Conservation (phyloP, 2,113 vertebrate species). For the Rhinoderma darwinii region DNA sequence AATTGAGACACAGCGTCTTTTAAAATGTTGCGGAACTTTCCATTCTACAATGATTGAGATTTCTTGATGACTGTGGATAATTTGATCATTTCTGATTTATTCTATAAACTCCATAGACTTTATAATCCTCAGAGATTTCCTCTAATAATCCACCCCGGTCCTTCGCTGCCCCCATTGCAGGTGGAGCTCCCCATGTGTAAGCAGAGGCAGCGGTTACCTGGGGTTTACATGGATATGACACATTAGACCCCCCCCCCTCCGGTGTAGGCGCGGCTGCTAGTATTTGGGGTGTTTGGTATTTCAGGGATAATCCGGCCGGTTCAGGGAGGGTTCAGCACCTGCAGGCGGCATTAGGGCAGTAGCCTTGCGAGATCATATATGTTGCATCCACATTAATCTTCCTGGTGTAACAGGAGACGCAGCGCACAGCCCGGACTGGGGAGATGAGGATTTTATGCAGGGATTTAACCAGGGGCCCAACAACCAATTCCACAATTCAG, state of each 20-base stretch:
- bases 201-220: not conserved
- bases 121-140: not conserved
- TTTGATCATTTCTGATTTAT: too few species aligned
- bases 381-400: conserved; percentile 6
- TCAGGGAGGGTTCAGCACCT: conserved; percentile 18
- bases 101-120: not conserved
- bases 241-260: not conserved
- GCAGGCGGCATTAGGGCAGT: not conserved
- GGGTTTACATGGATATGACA: not conserved
- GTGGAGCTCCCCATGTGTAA: not conserved
- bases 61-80: too few species aligned
- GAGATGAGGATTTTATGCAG: not conserved
- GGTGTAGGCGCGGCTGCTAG: not conserved
- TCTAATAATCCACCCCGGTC: not conserved
- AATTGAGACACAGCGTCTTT: too few species aligned
- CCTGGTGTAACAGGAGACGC: conserved; percentile 12
- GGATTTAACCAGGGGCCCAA: not conserved
- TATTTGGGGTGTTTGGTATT: not conserved
- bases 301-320: not conserved
- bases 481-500: not conserved
- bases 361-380: not conserved
- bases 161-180: not conserved
- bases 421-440: too few species aligned
- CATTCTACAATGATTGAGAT: too few species aligned
- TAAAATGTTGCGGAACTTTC: not conserved